Evolutionary conservation across 1,140 invertebrate genomes (phyloP), one percentile per base, ranked within the genome.

Genomic region (Solen grandis): DNA sequence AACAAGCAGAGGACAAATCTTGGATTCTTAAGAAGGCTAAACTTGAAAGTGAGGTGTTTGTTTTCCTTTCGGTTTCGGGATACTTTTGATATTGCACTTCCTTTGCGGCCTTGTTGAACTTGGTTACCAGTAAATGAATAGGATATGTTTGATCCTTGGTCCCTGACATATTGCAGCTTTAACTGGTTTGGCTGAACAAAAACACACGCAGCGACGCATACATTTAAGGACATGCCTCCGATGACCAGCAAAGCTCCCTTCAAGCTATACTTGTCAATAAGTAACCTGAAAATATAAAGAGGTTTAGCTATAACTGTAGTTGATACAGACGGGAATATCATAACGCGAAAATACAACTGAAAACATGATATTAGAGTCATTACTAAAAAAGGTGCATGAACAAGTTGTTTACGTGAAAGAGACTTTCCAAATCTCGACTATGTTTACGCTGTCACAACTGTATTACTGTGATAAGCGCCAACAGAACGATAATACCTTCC

Each of bases 21-120:
- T 65, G 77, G 77, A 63, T 80, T 80, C 41, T 70, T 70, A 52
- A 80, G 73, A 0, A 80, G 33, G 8, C 8, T 10, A 46, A 8
- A 46, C 41, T 46, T 46, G 8, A 46, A 46, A 19, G 8, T 46
- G 19, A 46, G 19, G 8, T 19, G 8, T 46, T 19, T 19, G 41
- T n/a, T n/a, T 19, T 10, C 8, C 41, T 10, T 8, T 19, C 41
- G 41, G 41, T 46, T 8, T 46, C 19, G 19, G 19, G 8, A 10
- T 46, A 8, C 41, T 8, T 46, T 19, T 46, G 8, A 46, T 46
- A 8, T 46, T 8, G 8, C 19, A 8, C 41, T 46, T 46, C 41
- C 41, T 46, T 19, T 8, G 19, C 8, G 41, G 19, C 41, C 8
- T 46, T 19, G 19, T 46, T 19, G 41, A 8, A 8, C 8, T 46